A percentile compares a stretch with the other conserved stretches of the same genome.
Evolutionary conservation across 2,888 invertebrate genomes (phyloP).

Genomic region (Microplitis deprimator): DNA sequence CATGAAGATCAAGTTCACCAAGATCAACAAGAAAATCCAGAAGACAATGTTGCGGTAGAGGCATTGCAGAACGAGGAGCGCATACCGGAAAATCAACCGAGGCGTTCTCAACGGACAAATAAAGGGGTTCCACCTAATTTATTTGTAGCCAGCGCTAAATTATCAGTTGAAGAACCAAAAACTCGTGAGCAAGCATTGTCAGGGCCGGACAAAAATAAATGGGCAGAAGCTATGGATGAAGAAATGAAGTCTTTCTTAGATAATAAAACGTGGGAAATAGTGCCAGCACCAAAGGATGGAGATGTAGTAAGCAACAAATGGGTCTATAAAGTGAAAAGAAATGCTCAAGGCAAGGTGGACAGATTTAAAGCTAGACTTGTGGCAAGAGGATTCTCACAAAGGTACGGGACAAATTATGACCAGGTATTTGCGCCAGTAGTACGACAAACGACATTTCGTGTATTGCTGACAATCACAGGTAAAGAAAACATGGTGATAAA

Average conservation of each 20-base stretch:
- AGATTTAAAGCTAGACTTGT: not conserved
- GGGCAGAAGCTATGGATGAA: constrained; percentile 16
- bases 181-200: constrained; percentile 1
- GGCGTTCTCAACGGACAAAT: not conserved
- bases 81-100: not conserved
- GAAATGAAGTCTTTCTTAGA: not conserved
- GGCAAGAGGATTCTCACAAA: not conserved
- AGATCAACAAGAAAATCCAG: not conserved
- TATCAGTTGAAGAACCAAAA: not conserved
- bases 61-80: no score
- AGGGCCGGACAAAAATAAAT: not conserved
- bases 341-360: constrained; percentile 22
- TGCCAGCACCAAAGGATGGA: not conserved
- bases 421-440: not conserved
- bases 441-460: not conserved
- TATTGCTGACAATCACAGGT: not conserved
- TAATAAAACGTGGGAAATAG: constrained; percentile 13
- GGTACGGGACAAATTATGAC: not conserved
- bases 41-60: not conserved
- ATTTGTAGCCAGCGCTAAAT: not conserved
- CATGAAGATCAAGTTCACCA: not conserved
- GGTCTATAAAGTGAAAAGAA: constrained; percentile 17
- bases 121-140: not conserved
- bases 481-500: not conserved
- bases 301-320: constrained; percentile 8